phyloP scores from a whole-genome alignment of 2,113 vertebrate genomes.

The Heliornis fulica region DNA sequence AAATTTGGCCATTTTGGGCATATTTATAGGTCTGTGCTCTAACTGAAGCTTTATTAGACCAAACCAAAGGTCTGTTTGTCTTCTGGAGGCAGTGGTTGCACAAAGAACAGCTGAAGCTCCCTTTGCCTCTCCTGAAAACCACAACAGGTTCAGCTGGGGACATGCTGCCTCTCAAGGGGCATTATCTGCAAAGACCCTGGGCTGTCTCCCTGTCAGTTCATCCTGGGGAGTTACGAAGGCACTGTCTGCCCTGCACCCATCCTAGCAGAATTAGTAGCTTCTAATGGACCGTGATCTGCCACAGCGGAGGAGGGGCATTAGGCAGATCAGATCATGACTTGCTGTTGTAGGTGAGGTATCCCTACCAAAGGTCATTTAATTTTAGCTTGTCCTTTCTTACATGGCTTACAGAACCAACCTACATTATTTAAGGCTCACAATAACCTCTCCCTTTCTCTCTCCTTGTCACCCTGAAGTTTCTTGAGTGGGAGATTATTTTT shows the following conservation, averaged over 20 bases:
- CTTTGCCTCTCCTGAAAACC: neutral
- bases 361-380: slow-evolving; percentile 41
- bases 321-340: neutral
- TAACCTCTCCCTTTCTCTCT: neutral
- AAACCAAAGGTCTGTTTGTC: neutral
- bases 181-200: neutral
- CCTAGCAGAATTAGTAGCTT: neutral
- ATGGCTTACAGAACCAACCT: neutral
- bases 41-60: neutral
- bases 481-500: slow-evolving; percentile 1
- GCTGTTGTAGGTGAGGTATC: neutral
- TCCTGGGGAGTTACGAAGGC: neutral
- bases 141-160: neutral
- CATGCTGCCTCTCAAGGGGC: neutral
- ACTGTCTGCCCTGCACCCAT: neutral
- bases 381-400: slow-evolving; percentile 6
- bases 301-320: neutral
- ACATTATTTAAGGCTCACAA: neutral
- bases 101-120: neutral
- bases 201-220: neutral
- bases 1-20: neutral
- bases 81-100: neutral
- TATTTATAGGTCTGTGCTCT: neutral
- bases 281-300: neutral
- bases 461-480: neutral